These are phyloP conservation scores for Callyntrura sp. DNA, from an alignment of 2,888 invertebrate species.

Conservation along the genomic window DNA sequence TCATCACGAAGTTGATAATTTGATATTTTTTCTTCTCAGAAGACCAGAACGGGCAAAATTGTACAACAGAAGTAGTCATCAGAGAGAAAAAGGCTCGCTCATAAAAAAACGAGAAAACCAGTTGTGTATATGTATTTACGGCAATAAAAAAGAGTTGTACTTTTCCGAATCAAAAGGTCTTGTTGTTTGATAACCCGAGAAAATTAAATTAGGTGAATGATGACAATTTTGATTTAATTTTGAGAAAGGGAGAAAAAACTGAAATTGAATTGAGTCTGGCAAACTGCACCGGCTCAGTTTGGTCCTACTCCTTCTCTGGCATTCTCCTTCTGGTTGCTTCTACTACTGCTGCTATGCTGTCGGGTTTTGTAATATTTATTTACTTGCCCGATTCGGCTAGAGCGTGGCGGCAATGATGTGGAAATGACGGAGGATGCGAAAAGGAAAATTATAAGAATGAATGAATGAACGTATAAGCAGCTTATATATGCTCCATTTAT, in stretches of 20 bases:
- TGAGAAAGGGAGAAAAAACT: slow-evolving; percentile 6
- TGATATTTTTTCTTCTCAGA: slow-evolving; percentile 59
- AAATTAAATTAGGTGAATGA: slow-evolving; percentile 61
- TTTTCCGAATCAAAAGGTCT: slow-evolving; percentile 61
- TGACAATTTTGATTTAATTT: slow-evolving; percentile 62
- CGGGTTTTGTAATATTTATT: slow-evolving; percentile 18
- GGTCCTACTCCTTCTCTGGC: neutral
- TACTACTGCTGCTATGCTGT: slow-evolving; percentile 4
- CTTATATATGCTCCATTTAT: slow-evolving; percentile 27
- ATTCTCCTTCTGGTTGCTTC: neutral
- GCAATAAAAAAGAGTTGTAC: slow-evolving; percentile 53
- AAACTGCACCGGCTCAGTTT: neutral
- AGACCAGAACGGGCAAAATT: slow-evolving; percentile 44
- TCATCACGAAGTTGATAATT: slow-evolving; percentile 57
- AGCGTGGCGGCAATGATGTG: slow-evolving; percentile 38
- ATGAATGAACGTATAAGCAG: slow-evolving; percentile 56
- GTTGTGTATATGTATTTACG: slow-evolving; percentile 18
- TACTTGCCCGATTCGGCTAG: neutral
- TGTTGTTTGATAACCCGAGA: slow-evolving; percentile 55
- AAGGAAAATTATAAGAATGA: slow-evolving; percentile 38
- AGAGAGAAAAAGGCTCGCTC: slow-evolving; percentile 4
- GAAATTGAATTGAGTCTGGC: slow-evolving; percentile 41
- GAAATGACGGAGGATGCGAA: slow-evolving; percentile 29
- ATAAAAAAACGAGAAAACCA: slow-evolving; percentile 48
- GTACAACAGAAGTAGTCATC: slow-evolving; percentile 20